Evolutionary conservation across 1,140 invertebrate species (phyloP).

Genomic region (Phortica variegata): DNA sequence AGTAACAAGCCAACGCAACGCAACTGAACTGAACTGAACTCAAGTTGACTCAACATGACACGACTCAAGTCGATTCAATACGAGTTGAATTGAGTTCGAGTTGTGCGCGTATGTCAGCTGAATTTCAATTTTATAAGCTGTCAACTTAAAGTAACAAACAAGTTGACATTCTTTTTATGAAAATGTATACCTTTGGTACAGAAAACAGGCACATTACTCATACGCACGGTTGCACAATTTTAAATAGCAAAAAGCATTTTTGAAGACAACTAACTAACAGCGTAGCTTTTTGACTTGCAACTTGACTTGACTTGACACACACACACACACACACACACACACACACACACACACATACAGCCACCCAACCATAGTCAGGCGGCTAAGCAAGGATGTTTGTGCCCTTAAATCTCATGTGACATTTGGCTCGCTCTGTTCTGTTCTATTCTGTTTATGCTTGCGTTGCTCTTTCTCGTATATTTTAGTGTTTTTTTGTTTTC

Average conservation of each 20-base stretch:
- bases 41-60: slow-evolving; percentile 4
- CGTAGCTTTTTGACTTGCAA: slow-evolving; percentile 6
- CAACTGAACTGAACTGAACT: slow-evolving; percentile 11
- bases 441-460: slow-evolving; percentile 11
- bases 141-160: slow-evolving; percentile 35
- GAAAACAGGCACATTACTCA: slow-evolving; percentile 52
- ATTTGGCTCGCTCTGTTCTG: too few relatives aligned
- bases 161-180: slow-evolving; percentile 39
- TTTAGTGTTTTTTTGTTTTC: background rate
- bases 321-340: too few relatives aligned
- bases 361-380: too few relatives aligned
- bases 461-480: slow-evolving; percentile 8
- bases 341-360: too few relatives aligned
- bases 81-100: slow-evolving; percentile 22
- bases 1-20: slow-evolving; percentile 25
- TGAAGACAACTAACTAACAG: slow-evolving; percentile 44
- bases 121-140: slow-evolving; percentile 46
- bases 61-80: slow-evolving; percentile 10
- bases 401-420: too few relatives aligned
- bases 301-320: background rate
- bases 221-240: slow-evolving; percentile 54
- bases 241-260: slow-evolving; percentile 50
- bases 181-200: too few relatives aligned
- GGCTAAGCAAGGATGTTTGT: too few relatives aligned
- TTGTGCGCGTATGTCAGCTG: slow-evolving; percentile 31